Conservation (phyloP, 2,888 invertebrate species). For the Calliopum simillimum region DNA sequence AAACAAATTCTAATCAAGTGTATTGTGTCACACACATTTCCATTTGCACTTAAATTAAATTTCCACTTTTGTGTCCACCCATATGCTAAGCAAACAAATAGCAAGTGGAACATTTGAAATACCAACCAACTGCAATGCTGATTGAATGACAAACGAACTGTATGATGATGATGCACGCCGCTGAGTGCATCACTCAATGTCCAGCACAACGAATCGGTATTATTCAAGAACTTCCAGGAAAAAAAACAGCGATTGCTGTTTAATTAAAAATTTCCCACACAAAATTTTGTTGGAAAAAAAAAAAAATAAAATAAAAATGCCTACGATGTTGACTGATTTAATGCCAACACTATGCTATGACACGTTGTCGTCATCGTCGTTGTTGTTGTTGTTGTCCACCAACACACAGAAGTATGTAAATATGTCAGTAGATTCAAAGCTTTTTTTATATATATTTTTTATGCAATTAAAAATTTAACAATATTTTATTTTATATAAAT, state of each 20-base stretch:
- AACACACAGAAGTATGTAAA: background rate
- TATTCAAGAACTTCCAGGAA: no score
- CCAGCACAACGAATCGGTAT: background rate
- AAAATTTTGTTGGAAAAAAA: slow-evolving; percentile 9
- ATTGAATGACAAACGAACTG: no score
- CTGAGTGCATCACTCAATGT: slow-evolving; percentile 15
- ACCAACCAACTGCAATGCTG: slow-evolving; percentile 55
- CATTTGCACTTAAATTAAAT: slow-evolving; percentile 16
- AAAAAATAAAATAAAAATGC: no score
- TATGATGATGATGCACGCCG: no score
- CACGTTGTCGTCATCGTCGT: background rate
- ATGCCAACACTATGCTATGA: background rate
- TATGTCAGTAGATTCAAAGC: background rate
- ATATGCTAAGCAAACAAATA: slow-evolving; percentile 54
- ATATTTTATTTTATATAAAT: background rate
- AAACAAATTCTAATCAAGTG: no score
- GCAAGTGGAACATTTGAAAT: slow-evolving; percentile 55
- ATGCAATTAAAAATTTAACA: slow-evolving; percentile 6
- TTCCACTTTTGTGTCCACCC: slow-evolving; percentile 41
- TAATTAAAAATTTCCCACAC: slow-evolving; percentile 39
- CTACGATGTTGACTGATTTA: background rate
- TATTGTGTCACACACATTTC: slow-evolving; percentile 34
- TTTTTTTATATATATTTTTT: no score
- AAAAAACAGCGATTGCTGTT: slow-evolving; percentile 4
- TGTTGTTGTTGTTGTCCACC: background rate